phyloP scores from a whole-genome alignment of 1,140 invertebrate genomes.

The Proales similis region DNA sequence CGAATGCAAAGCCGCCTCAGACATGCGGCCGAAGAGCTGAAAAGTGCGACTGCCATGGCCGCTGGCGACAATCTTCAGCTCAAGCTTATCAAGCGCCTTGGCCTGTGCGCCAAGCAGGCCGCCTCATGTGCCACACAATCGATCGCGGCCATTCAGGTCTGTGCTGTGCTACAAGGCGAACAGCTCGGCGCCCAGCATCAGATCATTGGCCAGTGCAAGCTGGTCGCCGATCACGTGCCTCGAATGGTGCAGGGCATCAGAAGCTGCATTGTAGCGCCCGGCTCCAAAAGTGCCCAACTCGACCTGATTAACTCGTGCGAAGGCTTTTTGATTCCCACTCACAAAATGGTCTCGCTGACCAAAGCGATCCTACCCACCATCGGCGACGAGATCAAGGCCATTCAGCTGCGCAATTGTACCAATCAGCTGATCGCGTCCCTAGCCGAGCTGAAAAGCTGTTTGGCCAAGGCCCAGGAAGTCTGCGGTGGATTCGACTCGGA shows the following conservation, averaged over 20 bases:
- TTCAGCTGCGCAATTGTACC: slow-evolving; percentile 64
- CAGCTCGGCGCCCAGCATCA: slow-evolving; percentile 63
- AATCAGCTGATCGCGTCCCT: slow-evolving; percentile 69
- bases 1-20: slow-evolving; percentile 73
- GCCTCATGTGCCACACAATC: slow-evolving; percentile 81
- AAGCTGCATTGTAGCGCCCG: slow-evolving; percentile 63
- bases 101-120: slow-evolving; percentile 68
- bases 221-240: slow-evolving; percentile 71
- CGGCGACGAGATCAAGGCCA: slow-evolving; percentile 66
- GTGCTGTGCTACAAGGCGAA: slow-evolving; percentile 68
- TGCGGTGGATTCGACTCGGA: slow-evolving; percentile 72
- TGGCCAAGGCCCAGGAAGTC: slow-evolving; percentile 73
- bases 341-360: slow-evolving; percentile 63
- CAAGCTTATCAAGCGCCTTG: slow-evolving; percentile 15
- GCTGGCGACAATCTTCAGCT: slow-evolving; percentile 1
- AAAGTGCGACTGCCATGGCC: slow-evolving; percentile 16
- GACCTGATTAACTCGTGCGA: slow-evolving; percentile 78
- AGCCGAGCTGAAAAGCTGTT: slow-evolving; percentile 69
- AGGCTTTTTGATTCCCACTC: slow-evolving; percentile 64
- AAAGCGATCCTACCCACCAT: slow-evolving; percentile 77
- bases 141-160: slow-evolving; percentile 57
- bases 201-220: slow-evolving; percentile 66
- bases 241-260: slow-evolving; percentile 72
- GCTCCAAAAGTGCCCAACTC: slow-evolving; percentile 67
- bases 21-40: slow-evolving; percentile 78